phyloP scores from a whole-genome alignment of 1,140 invertebrate genomes.

The Babylonia areolata region DNA sequence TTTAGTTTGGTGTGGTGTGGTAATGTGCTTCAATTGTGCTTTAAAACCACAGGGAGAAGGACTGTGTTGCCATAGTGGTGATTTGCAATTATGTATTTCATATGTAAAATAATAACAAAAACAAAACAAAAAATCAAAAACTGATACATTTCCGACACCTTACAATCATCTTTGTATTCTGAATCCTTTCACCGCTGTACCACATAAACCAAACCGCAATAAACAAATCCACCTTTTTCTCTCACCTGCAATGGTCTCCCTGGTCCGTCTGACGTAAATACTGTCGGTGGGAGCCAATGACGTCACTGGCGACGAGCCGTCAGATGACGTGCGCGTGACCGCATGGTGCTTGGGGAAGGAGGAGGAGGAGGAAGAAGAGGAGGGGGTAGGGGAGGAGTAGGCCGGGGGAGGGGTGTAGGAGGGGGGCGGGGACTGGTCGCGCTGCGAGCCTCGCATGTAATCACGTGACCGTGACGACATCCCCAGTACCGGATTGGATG shows the following conservation, averaged over 20 bases:
- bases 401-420: conserved; percentile 55
- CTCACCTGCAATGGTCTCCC: background rate
- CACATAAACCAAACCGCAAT: too few relatives aligned
- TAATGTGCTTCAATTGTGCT: too few relatives aligned
- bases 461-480: conserved; percentile 42
- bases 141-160: too few relatives aligned
- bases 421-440: conserved; percentile 26
- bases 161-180: too few relatives aligned
- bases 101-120: too few relatives aligned
- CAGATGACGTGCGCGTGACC: conserved; percentile 69
- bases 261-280: conserved; percentile 48
- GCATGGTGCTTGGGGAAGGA: conserved; percentile 58
- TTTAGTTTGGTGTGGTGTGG: too few relatives aligned
- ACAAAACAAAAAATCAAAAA: too few relatives aligned
- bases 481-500: conserved; percentile 47
- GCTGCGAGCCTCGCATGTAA: background rate
- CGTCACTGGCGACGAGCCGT: conserved; percentile 79
- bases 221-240: too few relatives aligned
- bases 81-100: too few relatives aligned
- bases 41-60: too few relatives aligned
- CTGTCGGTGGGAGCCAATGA: conserved; percentile 72
- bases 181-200: too few relatives aligned
- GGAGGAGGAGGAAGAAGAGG: conserved; percentile 54
- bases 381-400: conserved; percentile 55
- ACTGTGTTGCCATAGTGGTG: too few relatives aligned